Base-by-base conservation (phyloP, 2,113 vertebrate species). In the Passer domesticus region DNA sequence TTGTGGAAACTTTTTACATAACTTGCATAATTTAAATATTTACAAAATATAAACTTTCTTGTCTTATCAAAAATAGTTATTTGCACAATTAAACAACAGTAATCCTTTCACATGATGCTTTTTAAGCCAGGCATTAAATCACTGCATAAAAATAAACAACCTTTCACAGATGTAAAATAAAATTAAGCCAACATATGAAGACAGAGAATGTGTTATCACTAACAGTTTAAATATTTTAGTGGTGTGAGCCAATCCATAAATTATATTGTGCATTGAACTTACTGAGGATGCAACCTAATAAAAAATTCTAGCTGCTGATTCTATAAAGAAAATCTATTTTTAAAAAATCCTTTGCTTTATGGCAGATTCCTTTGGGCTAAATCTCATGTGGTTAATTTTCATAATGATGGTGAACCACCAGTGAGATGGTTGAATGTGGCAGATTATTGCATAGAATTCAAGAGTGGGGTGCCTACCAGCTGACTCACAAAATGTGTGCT, bases 11-110 rank as follows among this genome's bases (percentile, higher is more conserved):
- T 53, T 96, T 97, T 93, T 88, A 93, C 95, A 96, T 93, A 76
- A 93, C 91, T 93, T 93, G 94, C 96, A 98, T 98, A 98, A 98
- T 95, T 98, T 98, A 99, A 98, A 97, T 98, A 98, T 98, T 97
- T 98, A 98, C 98, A 98, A 98, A 98, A 98, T 98, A 98, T 96
- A 98, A 97, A 98, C 90, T 82, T 96, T 97, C 87, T 91, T 74
- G 53, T 90, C 90, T 89, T 96, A 97, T 95, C 95, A 97, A 98
- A 96, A 98, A 97, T 96, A 97, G 78, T 96, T 94, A 91, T 97
- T 97, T 97, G 92, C 77, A 97, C 66, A 94, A 93, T 96, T 96
- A 97, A 96, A 96, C 88, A 83, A 73, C 77, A 91, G 46, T 95
- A 93, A 82, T 67, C 90, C 89, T 97, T 97, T 83, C n/a, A 87